Percentiles rank a stretch among this genome's conserved stretches.
Evolutionary conservation across 2,797 vertebrate genomes (phyloP).

Genomic region (Loriculus beryllinus): DNA sequence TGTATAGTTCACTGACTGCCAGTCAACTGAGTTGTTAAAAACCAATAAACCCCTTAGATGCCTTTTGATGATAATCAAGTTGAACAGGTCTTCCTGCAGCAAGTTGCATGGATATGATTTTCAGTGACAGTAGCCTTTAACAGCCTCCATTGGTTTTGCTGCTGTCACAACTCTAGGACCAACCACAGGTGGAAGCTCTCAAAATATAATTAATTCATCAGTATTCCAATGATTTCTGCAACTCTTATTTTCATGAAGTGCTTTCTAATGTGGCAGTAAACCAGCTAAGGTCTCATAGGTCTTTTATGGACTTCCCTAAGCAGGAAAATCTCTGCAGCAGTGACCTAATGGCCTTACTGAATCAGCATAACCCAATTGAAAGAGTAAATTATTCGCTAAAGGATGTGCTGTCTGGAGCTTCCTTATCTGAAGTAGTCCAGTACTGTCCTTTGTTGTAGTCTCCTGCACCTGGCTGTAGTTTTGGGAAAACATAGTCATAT

Average conservation of each 20-base stretch:
- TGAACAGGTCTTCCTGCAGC: neutral
- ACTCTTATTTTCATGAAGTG: neutral
- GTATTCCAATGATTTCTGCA: neutral
- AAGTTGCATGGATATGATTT: neutral
- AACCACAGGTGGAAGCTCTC: neutral
- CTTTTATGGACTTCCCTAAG: neutral
- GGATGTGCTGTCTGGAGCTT: neutral
- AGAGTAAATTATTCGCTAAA: neutral
- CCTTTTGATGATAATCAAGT: neutral
- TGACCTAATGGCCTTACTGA: neutral
- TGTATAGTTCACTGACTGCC: neutral
- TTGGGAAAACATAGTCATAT: rapidly evolving
- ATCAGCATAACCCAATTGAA: neutral
- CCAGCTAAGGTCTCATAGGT: neutral
- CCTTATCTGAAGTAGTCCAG: neutral
- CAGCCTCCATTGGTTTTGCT: neutral
- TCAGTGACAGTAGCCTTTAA: neutral
- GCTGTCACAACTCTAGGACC: neutral
- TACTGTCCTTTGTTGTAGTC: neutral
- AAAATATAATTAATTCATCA: neutral
- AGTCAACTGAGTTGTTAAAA: neutral
- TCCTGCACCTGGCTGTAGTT: neutral
- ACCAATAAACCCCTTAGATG: neutral
- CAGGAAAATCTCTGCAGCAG: neutral
- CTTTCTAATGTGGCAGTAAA: neutral